phyloP scores from a whole-genome alignment of 2,113 vertebrate species.

The Channa argus region DNA sequence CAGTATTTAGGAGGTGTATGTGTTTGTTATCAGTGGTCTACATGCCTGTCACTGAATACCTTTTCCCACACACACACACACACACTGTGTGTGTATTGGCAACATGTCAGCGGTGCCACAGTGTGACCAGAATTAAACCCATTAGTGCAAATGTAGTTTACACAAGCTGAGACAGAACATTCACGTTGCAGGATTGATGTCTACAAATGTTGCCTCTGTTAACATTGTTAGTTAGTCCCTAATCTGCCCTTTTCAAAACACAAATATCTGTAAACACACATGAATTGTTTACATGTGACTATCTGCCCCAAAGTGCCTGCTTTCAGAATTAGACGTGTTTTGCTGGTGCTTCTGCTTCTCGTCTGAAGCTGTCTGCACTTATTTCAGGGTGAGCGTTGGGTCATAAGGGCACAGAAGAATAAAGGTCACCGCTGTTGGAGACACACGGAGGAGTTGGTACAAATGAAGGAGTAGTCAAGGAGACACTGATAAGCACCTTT shows the following conservation, averaged over 20 bases:
- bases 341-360: conserved; percentile 20
- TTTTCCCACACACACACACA: conserved; percentile 9
- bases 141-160: conserved; percentile 28
- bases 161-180: conserved; percentile 14
- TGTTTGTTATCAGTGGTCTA: conserved; percentile 55
- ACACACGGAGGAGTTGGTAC: conserved; percentile 9
- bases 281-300: conserved; percentile 40
- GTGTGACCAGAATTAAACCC: conserved; percentile 34
- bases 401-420: neutral
- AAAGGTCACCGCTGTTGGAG: conserved; percentile 36
- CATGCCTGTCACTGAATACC: conserved; percentile 49
- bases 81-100: conserved; percentile 32
- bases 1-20: conserved; percentile 27
- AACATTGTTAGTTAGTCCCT: conserved; percentile 19
- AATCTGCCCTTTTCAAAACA: conserved; percentile 24
- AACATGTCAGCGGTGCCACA: conserved; percentile 31
- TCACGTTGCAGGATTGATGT: conserved; percentile 20
- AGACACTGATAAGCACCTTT: conserved; percentile 8
- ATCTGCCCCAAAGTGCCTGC: conserved; percentile 28
- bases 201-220: conserved; percentile 20
- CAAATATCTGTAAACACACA: conserved; percentile 28
- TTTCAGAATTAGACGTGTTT: neutral
- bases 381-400: neutral
- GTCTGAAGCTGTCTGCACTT: conserved; percentile 10
- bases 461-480: conserved; percentile 32